Conservation (phyloP, 2,888 invertebrate genomes). For the Laothoe populi region DNA sequence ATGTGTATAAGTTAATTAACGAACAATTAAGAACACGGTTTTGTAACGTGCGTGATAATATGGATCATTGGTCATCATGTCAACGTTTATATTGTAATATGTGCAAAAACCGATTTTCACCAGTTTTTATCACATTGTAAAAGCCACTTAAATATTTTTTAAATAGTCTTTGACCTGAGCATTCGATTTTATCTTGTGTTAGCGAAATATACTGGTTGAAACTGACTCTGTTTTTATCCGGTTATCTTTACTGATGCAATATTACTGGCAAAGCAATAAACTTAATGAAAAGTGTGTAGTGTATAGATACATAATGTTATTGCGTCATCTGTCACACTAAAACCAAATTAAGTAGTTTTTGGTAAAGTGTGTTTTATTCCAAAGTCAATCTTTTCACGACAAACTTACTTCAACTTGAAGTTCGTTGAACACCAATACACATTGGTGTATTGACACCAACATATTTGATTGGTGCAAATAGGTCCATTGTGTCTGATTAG, state of each 20-base stretch:
- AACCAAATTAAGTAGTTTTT: too few species aligned
- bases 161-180: conserved; percentile 26
- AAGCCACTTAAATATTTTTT: conserved; percentile 17
- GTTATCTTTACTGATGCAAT: neutral
- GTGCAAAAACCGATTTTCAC: neutral
- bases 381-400: too few species aligned
- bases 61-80: neutral
- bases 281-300: too few species aligned
- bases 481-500: too few species aligned
- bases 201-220: conserved; percentile 20
- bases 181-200: conserved; percentile 4
- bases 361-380: too few species aligned
- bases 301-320: too few species aligned
- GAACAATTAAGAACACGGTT: neutral
- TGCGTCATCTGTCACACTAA: too few species aligned
- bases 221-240: neutral
- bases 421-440: too few species aligned
- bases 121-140: neutral
- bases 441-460: too few species aligned
- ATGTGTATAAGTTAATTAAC: neutral
- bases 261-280: neutral
- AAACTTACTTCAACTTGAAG: too few species aligned
- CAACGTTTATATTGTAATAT: neutral
- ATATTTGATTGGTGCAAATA: too few species aligned
- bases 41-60: neutral